Conservation (phyloP, 2,113 vertebrate genomes). For the Siniperca knerii region DNA sequence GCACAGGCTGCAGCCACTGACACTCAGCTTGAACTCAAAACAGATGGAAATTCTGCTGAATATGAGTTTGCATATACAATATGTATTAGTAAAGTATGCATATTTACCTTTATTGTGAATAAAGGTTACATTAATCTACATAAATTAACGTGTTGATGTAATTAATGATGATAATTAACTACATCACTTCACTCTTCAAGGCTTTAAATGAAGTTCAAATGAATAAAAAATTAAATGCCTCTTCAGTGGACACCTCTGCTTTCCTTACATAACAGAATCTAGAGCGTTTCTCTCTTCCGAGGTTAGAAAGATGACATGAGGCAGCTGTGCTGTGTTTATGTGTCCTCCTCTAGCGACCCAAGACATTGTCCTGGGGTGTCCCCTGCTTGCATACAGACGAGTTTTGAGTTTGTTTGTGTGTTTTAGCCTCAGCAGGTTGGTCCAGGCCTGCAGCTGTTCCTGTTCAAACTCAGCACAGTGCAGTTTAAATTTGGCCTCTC, state of each 20-base stretch:
- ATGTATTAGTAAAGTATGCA: background rate
- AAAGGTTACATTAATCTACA: slow-evolving; percentile 7
- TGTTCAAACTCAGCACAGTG: slow-evolving; percentile 67
- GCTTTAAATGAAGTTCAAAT: slow-evolving; percentile 6
- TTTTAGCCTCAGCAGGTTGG: slow-evolving; percentile 80
- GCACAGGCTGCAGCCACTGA: slow-evolving; percentile 35
- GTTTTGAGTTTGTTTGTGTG: slow-evolving; percentile 83
- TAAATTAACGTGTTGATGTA: background rate
- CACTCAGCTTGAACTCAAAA: background rate
- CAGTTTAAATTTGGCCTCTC: slow-evolving; percentile 67
- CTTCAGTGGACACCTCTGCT: slow-evolving; percentile 41
- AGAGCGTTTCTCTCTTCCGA: slow-evolving; percentile 20
- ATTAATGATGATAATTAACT: background rate
- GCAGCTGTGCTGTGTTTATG: slow-evolving; percentile 85
- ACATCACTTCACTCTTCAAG: background rate
- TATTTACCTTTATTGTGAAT: background rate
- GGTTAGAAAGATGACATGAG: slow-evolving; percentile 67
- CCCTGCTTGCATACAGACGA: slow-evolving; percentile 73
- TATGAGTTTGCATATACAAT: background rate
- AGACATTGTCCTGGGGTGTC: slow-evolving; percentile 76
- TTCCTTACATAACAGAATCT: slow-evolving; percentile 60
- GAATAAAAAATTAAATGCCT: slow-evolving; percentile 21
- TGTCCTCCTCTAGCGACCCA: slow-evolving; percentile 73
- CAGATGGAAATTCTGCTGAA: slow-evolving; percentile 12
- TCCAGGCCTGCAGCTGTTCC: slow-evolving; percentile 81